Conservation (phyloP, 2,888 invertebrate species). For the Oxystoma pomonae region DNA sequence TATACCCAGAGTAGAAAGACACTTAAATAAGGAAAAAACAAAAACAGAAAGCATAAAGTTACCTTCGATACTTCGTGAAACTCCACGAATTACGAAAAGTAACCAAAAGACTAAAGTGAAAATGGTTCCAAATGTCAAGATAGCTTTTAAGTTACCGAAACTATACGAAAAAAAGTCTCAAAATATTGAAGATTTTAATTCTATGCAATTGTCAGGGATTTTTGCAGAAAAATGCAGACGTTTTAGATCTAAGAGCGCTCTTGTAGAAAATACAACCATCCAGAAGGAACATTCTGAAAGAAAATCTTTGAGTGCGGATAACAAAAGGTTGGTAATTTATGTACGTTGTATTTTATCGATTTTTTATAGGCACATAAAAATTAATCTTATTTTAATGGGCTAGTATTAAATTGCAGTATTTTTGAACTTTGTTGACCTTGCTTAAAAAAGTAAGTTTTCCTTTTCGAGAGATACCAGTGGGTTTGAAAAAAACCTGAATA, state of each 20-base stretch:
- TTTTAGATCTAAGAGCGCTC: neutral
- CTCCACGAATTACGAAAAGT: neutral
- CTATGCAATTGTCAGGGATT: neutral
- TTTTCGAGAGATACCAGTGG: neutral
- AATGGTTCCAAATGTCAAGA: neutral
- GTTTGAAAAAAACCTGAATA: neutral
- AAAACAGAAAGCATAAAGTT: slow-evolving; percentile 9
- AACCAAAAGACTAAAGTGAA: slow-evolving; percentile 11
- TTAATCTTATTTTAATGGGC: neutral
- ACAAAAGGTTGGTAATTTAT: no score
- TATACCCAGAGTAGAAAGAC: slow-evolving; percentile 19
- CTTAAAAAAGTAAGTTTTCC: neutral
- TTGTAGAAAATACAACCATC: neutral
- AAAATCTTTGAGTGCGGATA: neutral
- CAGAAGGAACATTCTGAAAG: neutral
- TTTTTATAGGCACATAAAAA: neutral
- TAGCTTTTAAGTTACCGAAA: slow-evolving; percentile 9
- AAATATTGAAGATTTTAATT: neutral
- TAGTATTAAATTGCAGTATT: neutral
- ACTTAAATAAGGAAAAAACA: slow-evolving; percentile 9
- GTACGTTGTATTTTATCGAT: neutral
- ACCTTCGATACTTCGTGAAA: slow-evolving; percentile 13
- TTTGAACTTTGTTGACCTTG: neutral
- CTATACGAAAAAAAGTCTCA: neutral
- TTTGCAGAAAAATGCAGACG: neutral